Evolutionary conservation across 1,140 invertebrate species (phyloP).

Genomic region (Sinella curviseta): DNA sequence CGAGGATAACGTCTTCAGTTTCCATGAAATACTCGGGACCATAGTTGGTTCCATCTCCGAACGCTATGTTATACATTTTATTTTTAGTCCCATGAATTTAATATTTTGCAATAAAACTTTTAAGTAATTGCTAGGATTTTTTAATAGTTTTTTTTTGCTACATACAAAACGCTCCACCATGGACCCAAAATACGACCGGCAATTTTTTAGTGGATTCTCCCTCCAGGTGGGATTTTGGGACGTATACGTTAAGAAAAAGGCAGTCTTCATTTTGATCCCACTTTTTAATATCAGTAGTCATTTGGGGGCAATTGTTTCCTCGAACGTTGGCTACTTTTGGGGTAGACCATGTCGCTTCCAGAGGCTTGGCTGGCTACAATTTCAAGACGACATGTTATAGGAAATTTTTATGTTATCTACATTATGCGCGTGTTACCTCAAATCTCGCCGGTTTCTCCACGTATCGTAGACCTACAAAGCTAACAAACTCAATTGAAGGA

Average conservation of each 20-base stretch:
- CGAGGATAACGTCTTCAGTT: background rate
- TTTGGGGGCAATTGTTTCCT: background rate
- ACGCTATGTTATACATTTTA: background rate
- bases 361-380: background rate
- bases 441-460: background rate
- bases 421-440: too few species aligned
- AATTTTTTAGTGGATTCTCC: background rate
- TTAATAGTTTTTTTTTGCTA: too few species aligned
- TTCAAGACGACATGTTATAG: background rate
- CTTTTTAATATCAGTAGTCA: background rate
- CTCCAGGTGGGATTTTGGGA: background rate
- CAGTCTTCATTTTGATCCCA: background rate
- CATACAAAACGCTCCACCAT: background rate
- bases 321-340: background rate
- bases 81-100: too few species aligned
- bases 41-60: background rate
- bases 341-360: background rate
- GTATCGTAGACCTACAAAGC: background rate
- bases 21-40: conserved; percentile 10
- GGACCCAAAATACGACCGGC: background rate
- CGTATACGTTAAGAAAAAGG: background rate
- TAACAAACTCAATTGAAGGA: background rate
- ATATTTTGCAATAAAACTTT: too few species aligned
- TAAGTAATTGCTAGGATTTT: too few species aligned
- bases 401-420: too few species aligned